Conservation (phyloP, 2,888 invertebrate species). For the Lomographa bimaculata region DNA sequence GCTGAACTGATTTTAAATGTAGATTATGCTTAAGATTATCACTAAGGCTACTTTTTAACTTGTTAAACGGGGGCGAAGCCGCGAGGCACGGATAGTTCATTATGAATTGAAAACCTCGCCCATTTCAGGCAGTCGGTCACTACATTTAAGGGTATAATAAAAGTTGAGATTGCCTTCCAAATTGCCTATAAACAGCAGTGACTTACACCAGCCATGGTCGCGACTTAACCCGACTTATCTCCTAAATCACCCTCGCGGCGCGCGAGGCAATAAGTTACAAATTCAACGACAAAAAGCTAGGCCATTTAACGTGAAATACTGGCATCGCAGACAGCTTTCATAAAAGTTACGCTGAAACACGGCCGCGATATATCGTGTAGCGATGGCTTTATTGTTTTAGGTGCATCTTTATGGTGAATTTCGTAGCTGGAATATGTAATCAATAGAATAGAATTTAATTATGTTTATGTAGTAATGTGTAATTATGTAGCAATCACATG, state of each 20-base stretch:
- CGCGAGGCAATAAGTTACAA: slow-evolving; percentile 63
- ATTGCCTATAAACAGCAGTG: slow-evolving; percentile 21
- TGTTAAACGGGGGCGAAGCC: no score
- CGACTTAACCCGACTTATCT: slow-evolving; percentile 26
- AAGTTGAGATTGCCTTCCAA: slow-evolving; percentile 9
- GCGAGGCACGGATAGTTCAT: no score
- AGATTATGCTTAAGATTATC: no score
- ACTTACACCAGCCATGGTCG: slow-evolving; percentile 27
- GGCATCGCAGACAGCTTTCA: slow-evolving; percentile 60
- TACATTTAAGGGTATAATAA: neutral
- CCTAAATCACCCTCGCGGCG: slow-evolving; percentile 37
- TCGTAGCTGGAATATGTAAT: no score
- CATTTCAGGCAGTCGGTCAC: no score
- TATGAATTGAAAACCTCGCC: no score
- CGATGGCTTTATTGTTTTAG: slow-evolving; percentile 21
- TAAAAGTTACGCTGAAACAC: slow-evolving; percentile 55
- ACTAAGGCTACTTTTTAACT: no score
- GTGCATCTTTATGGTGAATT: slow-evolving; percentile 10
- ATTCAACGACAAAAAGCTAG: slow-evolving; percentile 70
- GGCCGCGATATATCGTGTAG: slow-evolving; percentile 17
- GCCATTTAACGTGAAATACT: slow-evolving; percentile 74
- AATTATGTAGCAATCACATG: no score
- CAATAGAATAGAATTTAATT: no score
- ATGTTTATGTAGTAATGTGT: no score
- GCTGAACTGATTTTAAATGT: no score